A percentile compares a stretch with the other conserved stretches of the same genome.
These are phyloP conservation scores for Agelastica alni DNA, from an alignment of 2,888 invertebrate species.

Conservation along the genomic window DNA sequence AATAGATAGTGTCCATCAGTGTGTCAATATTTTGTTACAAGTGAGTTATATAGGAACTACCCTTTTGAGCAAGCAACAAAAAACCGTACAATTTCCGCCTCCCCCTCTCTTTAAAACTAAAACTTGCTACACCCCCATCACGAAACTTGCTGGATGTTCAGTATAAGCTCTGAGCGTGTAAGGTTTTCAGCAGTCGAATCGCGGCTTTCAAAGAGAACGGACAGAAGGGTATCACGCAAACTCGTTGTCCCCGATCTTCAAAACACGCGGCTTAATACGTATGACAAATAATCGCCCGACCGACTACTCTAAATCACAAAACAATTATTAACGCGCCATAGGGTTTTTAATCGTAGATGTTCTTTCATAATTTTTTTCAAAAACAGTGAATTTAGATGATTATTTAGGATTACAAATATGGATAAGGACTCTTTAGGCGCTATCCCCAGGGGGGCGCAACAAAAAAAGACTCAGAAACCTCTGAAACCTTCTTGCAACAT, in stretches of 20 bases:
- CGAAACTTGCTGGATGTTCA: conserved; percentile 53
- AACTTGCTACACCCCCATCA: conserved; percentile 42
- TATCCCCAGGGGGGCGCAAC: conserved; percentile 34
- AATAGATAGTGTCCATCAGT: too few species aligned
- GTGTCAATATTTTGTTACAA: too few species aligned
- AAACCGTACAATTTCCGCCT: too few species aligned
- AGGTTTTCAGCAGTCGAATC: conserved; percentile 37
- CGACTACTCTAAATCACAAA: neutral
- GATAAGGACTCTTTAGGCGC: conserved; percentile 49
- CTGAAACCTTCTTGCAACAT: conserved; percentile 25
- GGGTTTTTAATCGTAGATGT: neutral
- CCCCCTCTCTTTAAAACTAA: conserved; percentile 30
- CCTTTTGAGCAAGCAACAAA: neutral
- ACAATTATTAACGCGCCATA: neutral
- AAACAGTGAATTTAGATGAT: conserved; percentile 5
- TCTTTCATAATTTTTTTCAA: neutral
- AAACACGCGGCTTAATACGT: conserved; percentile 7
- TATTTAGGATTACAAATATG: conserved; percentile 40
- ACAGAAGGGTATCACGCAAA: conserved; percentile 27
- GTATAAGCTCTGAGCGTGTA: conserved; percentile 2
- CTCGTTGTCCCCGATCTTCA: neutral
- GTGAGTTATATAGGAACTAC: neutral
- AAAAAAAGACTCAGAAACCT: conserved; percentile 41
- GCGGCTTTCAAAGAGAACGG: conserved; percentile 33
- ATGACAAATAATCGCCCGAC: conserved; percentile 1